phyloP scores from a whole-genome alignment of 2,888 invertebrate genomes.

The Acrobeloides nanus region DNA sequence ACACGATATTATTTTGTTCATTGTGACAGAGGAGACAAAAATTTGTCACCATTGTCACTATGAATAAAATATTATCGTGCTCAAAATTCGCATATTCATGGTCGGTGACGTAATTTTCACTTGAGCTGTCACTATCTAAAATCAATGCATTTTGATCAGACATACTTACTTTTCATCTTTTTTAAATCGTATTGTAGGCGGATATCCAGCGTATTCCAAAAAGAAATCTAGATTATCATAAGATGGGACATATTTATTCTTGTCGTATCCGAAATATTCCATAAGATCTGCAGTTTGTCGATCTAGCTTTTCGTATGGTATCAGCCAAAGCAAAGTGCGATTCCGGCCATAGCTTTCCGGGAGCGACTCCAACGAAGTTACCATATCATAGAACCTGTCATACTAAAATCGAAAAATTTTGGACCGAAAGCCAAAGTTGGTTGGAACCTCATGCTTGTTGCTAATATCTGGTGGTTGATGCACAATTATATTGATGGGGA shows the following conservation, averaged over 20 bases:
- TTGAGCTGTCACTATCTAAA: constrained; percentile 6
- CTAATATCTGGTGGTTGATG: constrained; percentile 43
- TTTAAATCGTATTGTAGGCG: constrained; percentile 35
- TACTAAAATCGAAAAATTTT: constrained; percentile 20
- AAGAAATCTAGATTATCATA: constrained; percentile 39
- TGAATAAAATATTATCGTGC: too few species aligned
- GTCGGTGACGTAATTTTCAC: too few species aligned
- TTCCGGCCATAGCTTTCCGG: constrained; percentile 40
- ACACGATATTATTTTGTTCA: too few species aligned
- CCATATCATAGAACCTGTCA: constrained; percentile 27
- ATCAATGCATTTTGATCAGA: constrained; percentile 2
- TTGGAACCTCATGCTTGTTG: constrained; percentile 24
- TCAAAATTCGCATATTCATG: too few species aligned
- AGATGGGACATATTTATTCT: constrained; percentile 23
- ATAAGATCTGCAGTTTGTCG: constrained; percentile 17
- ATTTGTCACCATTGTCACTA: too few species aligned
- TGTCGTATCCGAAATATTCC: constrained; percentile 11
- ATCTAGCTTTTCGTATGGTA: constrained; percentile 41
- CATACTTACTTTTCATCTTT: constrained; percentile 4
- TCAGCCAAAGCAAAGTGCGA: constrained; percentile 40
- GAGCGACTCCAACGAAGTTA: constrained; percentile 33
- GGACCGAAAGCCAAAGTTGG: not conserved
- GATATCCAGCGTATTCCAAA: constrained; percentile 37
- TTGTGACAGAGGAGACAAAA: too few species aligned
- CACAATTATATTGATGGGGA: constrained; percentile 45